Conservation (phyloP, 2,113 vertebrate species). For the Cheirogaleus medius region DNA sequence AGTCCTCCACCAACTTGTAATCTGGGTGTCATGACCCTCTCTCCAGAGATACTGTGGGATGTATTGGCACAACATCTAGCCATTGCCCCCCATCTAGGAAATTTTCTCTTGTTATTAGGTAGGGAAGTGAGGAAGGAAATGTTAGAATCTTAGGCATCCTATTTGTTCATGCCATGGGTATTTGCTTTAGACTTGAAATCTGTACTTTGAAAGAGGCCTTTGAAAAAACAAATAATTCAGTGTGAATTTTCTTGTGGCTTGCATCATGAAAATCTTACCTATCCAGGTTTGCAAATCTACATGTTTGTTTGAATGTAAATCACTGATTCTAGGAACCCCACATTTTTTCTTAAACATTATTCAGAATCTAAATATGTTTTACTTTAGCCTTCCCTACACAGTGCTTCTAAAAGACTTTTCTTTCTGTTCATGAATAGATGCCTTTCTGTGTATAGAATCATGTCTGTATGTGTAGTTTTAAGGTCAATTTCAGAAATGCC, state of each 20-base stretch:
- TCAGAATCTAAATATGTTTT: constrained; percentile 27
- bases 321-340: constrained; percentile 31
- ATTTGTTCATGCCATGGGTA: neutral
- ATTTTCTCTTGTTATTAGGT: neutral
- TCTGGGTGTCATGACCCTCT: neutral
- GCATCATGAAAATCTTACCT: constrained; percentile 10
- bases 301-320: constrained; percentile 54
- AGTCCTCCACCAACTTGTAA: neutral
- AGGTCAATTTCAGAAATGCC: constrained; percentile 42
- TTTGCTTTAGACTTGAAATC: constrained; percentile 58
- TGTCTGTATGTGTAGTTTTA: neutral
- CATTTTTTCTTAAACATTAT: constrained; percentile 38
- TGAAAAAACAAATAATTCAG: constrained; percentile 44
- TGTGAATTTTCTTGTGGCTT: constrained; percentile 48
- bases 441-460: constrained; percentile 33
- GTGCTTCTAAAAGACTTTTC: constrained; percentile 7
- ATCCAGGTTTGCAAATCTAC: constrained; percentile 27
- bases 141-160: neutral
- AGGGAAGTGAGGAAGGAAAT: neutral
- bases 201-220: constrained; percentile 56
- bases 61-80: neutral
- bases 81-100: neutral
- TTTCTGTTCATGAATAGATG: constrained; percentile 35
- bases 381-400: neutral
- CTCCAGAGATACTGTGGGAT: neutral